Evolutionary conservation across 2,888 invertebrate species (phyloP).

Genomic region (Stegophylla sp.): DNA sequence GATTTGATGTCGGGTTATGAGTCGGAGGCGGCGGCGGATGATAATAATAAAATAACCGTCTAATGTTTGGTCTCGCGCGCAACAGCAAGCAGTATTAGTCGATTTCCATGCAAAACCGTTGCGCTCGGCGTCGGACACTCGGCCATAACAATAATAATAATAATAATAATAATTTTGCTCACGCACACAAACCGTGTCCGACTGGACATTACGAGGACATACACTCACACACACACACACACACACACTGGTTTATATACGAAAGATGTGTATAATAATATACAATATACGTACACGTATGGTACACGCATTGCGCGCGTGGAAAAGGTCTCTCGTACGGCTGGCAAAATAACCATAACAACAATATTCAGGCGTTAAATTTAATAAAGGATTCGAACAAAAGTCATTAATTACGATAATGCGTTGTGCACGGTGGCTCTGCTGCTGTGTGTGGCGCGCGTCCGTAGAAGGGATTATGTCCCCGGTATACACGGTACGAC

Average conservation of each 20-base stretch:
- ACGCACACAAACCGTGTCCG: background rate
- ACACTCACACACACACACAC: background rate
- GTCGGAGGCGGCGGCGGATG: background rate
- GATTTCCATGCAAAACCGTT: slow-evolving; percentile 51
- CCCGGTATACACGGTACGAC: slow-evolving; percentile 22
- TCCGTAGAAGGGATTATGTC: slow-evolving; percentile 52
- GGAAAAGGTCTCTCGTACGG: slow-evolving; percentile 45
- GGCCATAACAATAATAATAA: slow-evolving; percentile 39
- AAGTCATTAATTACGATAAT: slow-evolving; percentile 59
- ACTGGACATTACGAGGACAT: slow-evolving; percentile 29
- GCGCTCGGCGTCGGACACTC: slow-evolving; percentile 21
- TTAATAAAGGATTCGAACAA: slow-evolving; percentile 59
- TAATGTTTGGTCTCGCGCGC: slow-evolving; percentile 20
- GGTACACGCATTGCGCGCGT: slow-evolving; percentile 4
- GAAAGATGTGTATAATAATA: no score
- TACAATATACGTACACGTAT: no score
- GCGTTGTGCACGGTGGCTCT: slow-evolving; percentile 54
- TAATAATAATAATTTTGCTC: slow-evolving; percentile 30
- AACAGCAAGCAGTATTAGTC: no score
- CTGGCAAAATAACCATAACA: slow-evolving; percentile 56
- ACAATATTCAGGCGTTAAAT: slow-evolving; percentile 58
- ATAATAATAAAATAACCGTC: slow-evolving; percentile 16
- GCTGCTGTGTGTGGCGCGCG: no score
- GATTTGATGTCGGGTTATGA: no score
- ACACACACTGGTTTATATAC: no score